Percentiles rank a stretch among this genome's conserved stretches.
Evolutionary conservation across 1,140 invertebrate species (phyloP).

Genomic region (Orius insidiosus): DNA sequence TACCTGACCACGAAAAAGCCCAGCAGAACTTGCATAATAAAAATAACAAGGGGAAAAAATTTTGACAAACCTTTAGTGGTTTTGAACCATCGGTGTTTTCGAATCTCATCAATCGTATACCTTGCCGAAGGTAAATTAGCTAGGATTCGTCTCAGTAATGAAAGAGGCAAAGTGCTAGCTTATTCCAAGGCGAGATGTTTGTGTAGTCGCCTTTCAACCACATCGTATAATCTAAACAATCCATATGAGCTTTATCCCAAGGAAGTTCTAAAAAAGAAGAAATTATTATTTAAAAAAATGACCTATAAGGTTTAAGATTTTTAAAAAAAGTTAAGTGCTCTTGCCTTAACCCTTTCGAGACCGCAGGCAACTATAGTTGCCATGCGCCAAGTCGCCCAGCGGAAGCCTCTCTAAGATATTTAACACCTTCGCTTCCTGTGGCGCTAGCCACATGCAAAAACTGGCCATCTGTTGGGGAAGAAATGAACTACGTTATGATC

Average conservation of each 20-base stretch:
- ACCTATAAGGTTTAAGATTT: no score
- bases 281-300: no score
- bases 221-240: constrained; percentile 51
- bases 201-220: constrained; percentile 53
- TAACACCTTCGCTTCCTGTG: no score
- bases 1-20: constrained; percentile 42
- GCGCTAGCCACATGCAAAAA: no score
- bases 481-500: no score
- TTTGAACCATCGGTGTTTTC: constrained; percentile 59
- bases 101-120: constrained; percentile 47
- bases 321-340: no score
- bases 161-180: constrained; percentile 54
- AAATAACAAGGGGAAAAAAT: neutral
- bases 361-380: no score
- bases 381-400: no score
- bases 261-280: constrained; percentile 53
- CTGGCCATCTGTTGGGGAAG: no score
- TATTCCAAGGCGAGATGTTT: constrained; percentile 59
- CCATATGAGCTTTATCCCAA: constrained; percentile 63
- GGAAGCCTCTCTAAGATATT: no score
- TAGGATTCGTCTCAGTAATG: constrained; percentile 56
- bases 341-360: no score
- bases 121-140: constrained; percentile 42
- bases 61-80: constrained; percentile 18
- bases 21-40: neutral